A percentile compares a stretch with the other conserved stretches of the same genome.
phyloP scores from a whole-genome alignment of 2,797 vertebrate genomes.

The Spatula versicolor region DNA sequence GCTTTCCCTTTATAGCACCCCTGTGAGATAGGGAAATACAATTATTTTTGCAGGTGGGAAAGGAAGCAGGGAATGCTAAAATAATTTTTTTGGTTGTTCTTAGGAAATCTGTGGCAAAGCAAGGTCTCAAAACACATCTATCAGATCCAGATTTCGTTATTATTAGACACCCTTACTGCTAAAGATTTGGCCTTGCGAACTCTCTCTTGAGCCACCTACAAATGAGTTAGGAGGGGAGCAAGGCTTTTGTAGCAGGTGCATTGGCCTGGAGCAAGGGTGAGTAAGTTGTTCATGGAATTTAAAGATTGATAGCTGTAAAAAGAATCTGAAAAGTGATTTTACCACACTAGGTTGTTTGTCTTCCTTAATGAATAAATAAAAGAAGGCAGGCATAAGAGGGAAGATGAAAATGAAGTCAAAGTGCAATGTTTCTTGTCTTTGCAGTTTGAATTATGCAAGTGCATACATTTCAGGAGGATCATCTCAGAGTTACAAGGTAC shows the following conservation, averaged over 20 bases:
- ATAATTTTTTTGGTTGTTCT: not conserved
- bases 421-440: not conserved
- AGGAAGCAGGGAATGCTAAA: not conserved
- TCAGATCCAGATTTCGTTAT: not conserved
- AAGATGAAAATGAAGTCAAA: not conserved
- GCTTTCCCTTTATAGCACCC: not conserved
- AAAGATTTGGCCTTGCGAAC: not conserved
- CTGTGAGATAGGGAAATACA: not conserved
- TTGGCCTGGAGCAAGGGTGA: not conserved
- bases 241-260: not conserved
- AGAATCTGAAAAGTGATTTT: not conserved
- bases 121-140: not conserved
- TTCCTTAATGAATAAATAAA: not conserved
- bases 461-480: not conserved
- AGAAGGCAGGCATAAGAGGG: not conserved
- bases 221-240: not conserved
- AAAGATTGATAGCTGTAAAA: not conserved
- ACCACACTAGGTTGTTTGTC: not conserved
- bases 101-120: not conserved
- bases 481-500: not conserved
- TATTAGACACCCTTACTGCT: not conserved
- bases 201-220: not conserved
- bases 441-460: not conserved
- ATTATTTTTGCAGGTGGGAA: not conserved
- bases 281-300: not conserved